Conservation (phyloP, 2,113 vertebrate genomes). For the Pterocles orientalis region DNA sequence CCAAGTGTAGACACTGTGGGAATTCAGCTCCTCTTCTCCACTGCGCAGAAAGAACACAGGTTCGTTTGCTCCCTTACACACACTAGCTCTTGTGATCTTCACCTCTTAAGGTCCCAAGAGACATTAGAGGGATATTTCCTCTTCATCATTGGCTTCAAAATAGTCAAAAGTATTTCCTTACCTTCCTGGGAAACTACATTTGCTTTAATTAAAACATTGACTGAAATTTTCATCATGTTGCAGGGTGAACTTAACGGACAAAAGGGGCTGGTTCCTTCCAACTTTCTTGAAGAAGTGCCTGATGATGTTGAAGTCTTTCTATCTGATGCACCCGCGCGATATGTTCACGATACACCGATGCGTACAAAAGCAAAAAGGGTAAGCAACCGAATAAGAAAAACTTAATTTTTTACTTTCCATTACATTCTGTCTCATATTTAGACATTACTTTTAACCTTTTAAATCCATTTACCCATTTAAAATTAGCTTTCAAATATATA, state of each 20-base stretch:
- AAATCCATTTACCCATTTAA: slow-evolving; percentile 21
- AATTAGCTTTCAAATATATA: neutral
- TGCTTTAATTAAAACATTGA: too few species aligned
- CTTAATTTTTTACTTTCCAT: neutral
- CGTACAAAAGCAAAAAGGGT: slow-evolving; percentile 96
- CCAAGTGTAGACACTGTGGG: too few species aligned
- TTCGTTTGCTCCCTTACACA: neutral
- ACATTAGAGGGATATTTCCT: fast-evolving
- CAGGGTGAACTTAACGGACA: slow-evolving; percentile 98
- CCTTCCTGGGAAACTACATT: fast-evolving
- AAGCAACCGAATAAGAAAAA: slow-evolving; percentile 52
- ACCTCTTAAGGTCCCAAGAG: too few species aligned
- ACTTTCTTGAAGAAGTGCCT: slow-evolving; percentile 99
- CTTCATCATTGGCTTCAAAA: neutral
- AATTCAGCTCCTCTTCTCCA: neutral
- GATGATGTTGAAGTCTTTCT: slow-evolving; percentile 97
- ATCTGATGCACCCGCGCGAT: slow-evolving; percentile 86
- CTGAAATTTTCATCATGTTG: fast-evolving
- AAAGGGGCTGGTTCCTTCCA: slow-evolving; percentile 96
- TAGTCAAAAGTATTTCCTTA: fast-evolving
- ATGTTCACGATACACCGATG: slow-evolving; percentile 80
- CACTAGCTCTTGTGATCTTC: neutral
- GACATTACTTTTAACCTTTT: neutral
- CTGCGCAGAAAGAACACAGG: fast-evolving
- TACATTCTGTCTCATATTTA: neutral